phyloP scores from a whole-genome alignment of 2,888 invertebrate species.

The Ecliptopera silaceata region DNA sequence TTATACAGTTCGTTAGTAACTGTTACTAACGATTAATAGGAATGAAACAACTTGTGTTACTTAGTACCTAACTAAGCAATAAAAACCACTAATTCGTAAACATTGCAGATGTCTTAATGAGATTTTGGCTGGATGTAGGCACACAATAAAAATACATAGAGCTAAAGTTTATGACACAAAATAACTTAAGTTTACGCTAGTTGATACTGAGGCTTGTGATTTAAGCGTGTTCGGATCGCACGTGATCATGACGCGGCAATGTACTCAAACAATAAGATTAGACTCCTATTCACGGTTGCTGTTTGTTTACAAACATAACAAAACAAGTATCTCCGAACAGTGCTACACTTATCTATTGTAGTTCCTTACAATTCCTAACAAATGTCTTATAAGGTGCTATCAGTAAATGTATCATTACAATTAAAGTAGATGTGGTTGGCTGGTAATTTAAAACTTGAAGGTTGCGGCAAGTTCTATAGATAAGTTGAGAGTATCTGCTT shows the following conservation, averaged over 20 bases:
- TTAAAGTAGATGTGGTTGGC: constrained; percentile 1
- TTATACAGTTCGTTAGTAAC: too few species aligned
- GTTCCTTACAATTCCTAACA: constrained; percentile 20
- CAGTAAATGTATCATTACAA: neutral
- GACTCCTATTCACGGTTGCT: constrained; percentile 38
- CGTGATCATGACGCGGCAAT: constrained; percentile 61
- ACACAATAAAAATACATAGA: too few species aligned
- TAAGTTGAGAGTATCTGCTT: neutral
- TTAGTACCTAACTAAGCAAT: too few species aligned
- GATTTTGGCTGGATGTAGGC: too few species aligned
- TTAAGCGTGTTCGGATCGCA: constrained; percentile 39
- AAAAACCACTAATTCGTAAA: too few species aligned
- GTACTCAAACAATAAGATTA: constrained; percentile 64
- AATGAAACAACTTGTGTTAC: too few species aligned
- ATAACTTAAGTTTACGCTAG: too few species aligned
- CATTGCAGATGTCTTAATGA: too few species aligned
- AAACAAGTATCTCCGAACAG: constrained; percentile 20
- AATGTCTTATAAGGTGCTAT: constrained; percentile 7
- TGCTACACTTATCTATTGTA: constrained; percentile 20
- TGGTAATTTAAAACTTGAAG: constrained; percentile 16
- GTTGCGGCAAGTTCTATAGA: neutral
- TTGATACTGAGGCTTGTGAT: neutral
- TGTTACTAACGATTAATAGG: too few species aligned
- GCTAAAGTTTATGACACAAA: too few species aligned
- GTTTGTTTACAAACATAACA: constrained; percentile 40